Evolutionary conservation across 2,113 vertebrate genomes (phyloP).

Genomic region (Empidonax alnorum): DNA sequence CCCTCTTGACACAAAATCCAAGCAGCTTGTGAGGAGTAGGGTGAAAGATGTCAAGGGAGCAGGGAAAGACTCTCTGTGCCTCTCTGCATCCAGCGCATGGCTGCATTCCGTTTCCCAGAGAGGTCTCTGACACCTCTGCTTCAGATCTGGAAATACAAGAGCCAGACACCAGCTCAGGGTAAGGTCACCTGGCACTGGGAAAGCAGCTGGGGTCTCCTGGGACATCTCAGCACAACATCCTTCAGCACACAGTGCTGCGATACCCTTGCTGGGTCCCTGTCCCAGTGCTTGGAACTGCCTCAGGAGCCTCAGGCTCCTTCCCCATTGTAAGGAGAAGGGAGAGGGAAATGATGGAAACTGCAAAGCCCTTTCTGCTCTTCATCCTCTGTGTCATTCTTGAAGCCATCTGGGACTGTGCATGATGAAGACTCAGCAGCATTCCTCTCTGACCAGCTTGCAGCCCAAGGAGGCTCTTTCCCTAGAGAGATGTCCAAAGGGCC

Average conservation of each 20-base stretch:
- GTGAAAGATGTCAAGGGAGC: conserved; percentile 45
- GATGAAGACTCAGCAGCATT: neutral
- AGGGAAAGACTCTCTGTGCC: neutral
- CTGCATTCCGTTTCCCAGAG: neutral
- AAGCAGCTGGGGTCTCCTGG: neutral
- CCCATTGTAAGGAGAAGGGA: rapidly evolving
- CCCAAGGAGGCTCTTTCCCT: neutral
- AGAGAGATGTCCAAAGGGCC: neutral
- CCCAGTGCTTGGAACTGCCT: neutral
- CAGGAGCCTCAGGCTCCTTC: neutral
- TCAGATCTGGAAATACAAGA: neutral
- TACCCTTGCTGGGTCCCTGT: neutral
- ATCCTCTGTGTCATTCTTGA: neutral
- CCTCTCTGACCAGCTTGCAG: neutral
- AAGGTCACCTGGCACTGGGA: neutral
- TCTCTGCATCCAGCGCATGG: neutral
- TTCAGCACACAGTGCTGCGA: neutral
- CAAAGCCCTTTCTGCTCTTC: neutral
- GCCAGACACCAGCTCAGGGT: neutral
- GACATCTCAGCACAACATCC: neutral
- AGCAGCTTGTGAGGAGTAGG: conserved; percentile 20
- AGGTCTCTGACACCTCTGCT: neutral
- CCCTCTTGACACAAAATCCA: conserved; percentile 61
- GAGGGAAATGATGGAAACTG: neutral
- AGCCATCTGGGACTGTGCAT: neutral